A percentile compares a stretch with the other conserved stretches of the same genome.
phyloP scores from a whole-genome alignment of 2,113 vertebrate genomes.

The Gnathonemus longibarbis region DNA sequence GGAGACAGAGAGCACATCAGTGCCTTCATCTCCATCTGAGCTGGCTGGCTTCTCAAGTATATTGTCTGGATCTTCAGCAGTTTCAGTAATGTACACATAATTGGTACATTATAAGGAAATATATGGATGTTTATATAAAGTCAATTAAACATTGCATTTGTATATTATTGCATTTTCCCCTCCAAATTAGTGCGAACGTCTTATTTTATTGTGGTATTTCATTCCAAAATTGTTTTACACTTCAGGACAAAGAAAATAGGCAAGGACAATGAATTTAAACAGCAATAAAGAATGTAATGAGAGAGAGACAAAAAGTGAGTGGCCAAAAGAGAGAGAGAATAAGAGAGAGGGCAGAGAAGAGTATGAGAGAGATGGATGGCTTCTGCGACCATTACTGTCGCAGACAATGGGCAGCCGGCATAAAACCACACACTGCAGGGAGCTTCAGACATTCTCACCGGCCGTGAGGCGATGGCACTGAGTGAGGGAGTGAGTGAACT shows the following conservation, averaged over 20 bases:
- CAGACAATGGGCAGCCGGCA: neutral
- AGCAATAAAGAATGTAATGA: neutral
- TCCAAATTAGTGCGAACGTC: neutral
- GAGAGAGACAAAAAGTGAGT: neutral
- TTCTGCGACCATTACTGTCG: neutral
- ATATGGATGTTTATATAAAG: conserved; percentile 3
- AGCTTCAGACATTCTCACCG: neutral
- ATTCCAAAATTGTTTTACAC: neutral
- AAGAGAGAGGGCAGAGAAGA: neutral
- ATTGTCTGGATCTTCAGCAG: neutral
- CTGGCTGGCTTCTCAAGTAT: neutral
- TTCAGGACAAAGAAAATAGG: neutral
- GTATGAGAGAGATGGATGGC: neutral
- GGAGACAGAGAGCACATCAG: neutral
- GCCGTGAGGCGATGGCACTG: too few relatives aligned
- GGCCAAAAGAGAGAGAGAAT: neutral
- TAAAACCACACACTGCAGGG: neutral
- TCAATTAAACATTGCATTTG: neutral
- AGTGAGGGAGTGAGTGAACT: neutral
- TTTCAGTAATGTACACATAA: neutral
- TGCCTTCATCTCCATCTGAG: neutral
- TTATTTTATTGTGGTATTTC: neutral
- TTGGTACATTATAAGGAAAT: neutral
- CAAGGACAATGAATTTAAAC: neutral
- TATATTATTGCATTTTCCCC: neutral